phyloP scores from a whole-genome alignment of 2,888 invertebrate species.

The Hirtodrosophila histrioides region DNA sequence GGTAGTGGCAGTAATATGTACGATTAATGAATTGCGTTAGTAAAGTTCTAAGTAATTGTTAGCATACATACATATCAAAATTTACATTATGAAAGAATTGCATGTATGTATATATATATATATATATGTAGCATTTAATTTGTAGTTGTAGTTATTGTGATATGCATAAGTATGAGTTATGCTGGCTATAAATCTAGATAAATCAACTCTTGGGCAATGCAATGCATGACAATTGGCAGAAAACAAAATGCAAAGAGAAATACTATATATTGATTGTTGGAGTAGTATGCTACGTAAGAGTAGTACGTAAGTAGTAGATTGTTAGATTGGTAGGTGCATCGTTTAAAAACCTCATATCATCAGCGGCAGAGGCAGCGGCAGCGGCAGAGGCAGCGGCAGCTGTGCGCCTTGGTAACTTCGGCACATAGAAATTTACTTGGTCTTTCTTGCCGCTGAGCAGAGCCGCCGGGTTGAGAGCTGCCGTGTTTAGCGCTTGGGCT shows the following conservation, averaged over 20 bases:
- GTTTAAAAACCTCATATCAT: slow-evolving; percentile 80
- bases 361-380: slow-evolving; percentile 52
- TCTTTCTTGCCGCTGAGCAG: slow-evolving; percentile 81
- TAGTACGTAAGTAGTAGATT: not conserved
- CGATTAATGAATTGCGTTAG: slow-evolving; percentile 4
- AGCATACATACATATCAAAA: slow-evolving; percentile 24
- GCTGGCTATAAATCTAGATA: slow-evolving; percentile 24
- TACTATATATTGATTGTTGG: slow-evolving; percentile 25
- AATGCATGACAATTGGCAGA: slow-evolving; percentile 47
- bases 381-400: slow-evolving; percentile 46
- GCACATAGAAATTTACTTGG: slow-evolving; percentile 81
- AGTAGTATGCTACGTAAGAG: slow-evolving; percentile 5
- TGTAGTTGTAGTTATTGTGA: slow-evolving; percentile 20
- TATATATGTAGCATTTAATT: too few species aligned
- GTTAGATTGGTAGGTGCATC: slow-evolving; percentile 32
- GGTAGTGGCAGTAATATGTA: slow-evolving; percentile 1
- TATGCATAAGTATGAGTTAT: slow-evolving; percentile 25
- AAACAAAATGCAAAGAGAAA: slow-evolving; percentile 59
- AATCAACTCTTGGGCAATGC: slow-evolving; percentile 31
- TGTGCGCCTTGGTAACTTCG: slow-evolving; percentile 77
- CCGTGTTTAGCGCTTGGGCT: slow-evolving; percentile 78
- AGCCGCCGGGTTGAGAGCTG: slow-evolving; percentile 78
- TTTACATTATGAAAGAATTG: slow-evolving; percentile 14
- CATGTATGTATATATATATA: slow-evolving; percentile 12
- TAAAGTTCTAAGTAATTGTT: slow-evolving; percentile 7